Percentiles rank a stretch among this genome's conserved stretches.
Evolutionary conservation across 2,888 invertebrate genomes (phyloP).

Genomic region (Hermodice carunculata): DNA sequence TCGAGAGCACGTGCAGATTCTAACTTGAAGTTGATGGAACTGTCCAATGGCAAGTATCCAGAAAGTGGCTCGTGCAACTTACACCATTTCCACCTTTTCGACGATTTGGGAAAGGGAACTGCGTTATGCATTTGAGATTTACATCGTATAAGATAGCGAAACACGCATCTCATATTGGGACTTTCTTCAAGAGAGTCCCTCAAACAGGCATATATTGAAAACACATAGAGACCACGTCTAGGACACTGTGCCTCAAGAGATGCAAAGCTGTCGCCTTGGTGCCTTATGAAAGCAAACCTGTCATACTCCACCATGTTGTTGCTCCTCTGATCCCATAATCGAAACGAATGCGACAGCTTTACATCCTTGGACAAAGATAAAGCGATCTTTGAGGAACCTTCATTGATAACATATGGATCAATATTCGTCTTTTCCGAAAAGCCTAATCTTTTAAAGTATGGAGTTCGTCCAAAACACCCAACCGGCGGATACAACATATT

Average conservation of each 20-base stretch:
- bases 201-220: constrained; percentile 28
- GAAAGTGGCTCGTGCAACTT: constrained; percentile 38
- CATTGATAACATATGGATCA: constrained; percentile 30
- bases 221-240: constrained; percentile 33
- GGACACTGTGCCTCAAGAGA: constrained; percentile 29
- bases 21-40: constrained; percentile 27
- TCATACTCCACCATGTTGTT: constrained; percentile 22
- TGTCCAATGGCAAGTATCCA: constrained; percentile 31
- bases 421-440: constrained; percentile 23
- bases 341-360: constrained; percentile 17
- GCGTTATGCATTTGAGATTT: constrained; percentile 10
- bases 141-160: constrained; percentile 35
- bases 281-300: constrained; percentile 24
- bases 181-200: not conserved
- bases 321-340: constrained; percentile 24
- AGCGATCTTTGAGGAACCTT: constrained; percentile 12
- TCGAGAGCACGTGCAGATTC: constrained; percentile 36
- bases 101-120: constrained; percentile 29
- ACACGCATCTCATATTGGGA: constrained; percentile 17
- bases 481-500: constrained; percentile 31
- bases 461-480: constrained; percentile 34
- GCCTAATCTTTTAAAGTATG: constrained; percentile 22
- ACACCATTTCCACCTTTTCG: constrained; percentile 39
- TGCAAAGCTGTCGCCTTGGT: constrained; percentile 20
- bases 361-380: constrained; percentile 15